Base-by-base conservation (phyloP, 2,888 invertebrate species). In the Drosophila phalerata region DNA sequence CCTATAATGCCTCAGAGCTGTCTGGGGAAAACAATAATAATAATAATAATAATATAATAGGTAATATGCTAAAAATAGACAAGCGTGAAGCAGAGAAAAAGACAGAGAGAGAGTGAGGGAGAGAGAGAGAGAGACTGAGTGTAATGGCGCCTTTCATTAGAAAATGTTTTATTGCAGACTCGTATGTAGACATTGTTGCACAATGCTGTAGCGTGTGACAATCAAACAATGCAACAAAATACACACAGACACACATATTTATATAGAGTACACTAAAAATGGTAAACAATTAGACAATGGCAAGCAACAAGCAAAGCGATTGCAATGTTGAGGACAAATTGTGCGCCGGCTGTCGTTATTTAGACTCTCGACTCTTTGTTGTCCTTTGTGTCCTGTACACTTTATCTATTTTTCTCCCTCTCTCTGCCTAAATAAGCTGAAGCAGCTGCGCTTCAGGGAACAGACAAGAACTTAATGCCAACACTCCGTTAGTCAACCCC, bases 271-370 rank as follows among this genome's bases (percentile, higher is more conserved):
- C 25, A 69, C 61, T 66, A 64, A 77, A 89, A 73, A 78, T 88
- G 75, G 55, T 84, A 85, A 79, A 85, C 84, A 85, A 85, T 85
- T 87, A 89, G 69, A 89, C 88, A 89, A 85, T 70, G 73, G 76
- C 57, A 32, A 80, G 84, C 87, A 88, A 84, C 81, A 87, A 87
- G 85, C 81, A 78, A 80, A 83, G 77, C 88, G 83, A 85, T 88
- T 85, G 88, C 88, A 79, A 67, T 62, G 64, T 72, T 68, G 65
- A 73, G 81, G 89, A 89, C 84, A 85, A 85, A 85, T 85, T 85
- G 88, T 85, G 56, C 49, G 79, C 76, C 88, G 82, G 73, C 71
- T 61, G 62, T 56, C 66, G 32, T 57, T 51, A 17, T 51, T 42
- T 17, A 48, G 17, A 5, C 40, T 37, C 4, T 49, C 47, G 22